Conservation (phyloP, 2,888 invertebrate genomes). For the Ferrisia virgata region DNA sequence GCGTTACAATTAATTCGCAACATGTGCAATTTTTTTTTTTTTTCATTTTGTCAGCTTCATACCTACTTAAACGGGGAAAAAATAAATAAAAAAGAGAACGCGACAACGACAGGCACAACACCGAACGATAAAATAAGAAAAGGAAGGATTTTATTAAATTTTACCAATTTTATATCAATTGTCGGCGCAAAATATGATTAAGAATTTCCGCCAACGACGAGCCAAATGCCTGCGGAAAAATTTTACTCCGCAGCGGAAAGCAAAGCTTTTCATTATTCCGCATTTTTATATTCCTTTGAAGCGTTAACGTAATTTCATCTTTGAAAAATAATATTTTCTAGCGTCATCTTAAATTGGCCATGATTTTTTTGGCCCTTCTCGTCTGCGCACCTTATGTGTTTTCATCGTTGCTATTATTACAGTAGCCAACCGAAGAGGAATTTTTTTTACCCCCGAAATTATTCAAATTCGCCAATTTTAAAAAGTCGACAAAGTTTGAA, state of each 20-base stretch:
- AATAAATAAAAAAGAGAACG: not conserved
- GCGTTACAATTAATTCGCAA: too few relatives aligned
- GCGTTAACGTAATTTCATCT: not conserved
- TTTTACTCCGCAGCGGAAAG: not conserved
- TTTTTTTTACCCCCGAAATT: not conserved
- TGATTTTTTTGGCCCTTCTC: not conserved
- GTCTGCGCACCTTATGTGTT: not conserved
- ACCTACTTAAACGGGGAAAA: too few relatives aligned
- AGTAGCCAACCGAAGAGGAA: too few relatives aligned
- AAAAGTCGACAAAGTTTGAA: not conserved
- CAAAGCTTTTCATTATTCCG: not conserved
- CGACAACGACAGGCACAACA: too few relatives aligned
- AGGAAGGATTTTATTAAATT: not conserved
- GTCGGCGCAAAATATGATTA: not conserved
- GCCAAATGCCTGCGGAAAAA: not conserved
- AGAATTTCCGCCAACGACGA: not conserved
- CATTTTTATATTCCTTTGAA: not conserved
- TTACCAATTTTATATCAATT: not conserved
- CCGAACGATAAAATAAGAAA: not conserved
- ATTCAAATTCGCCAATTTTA: not conserved
- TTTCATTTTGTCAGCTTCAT: too few relatives aligned
- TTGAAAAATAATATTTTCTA: not conserved
- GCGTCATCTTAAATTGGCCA: not conserved
- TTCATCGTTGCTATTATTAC: too few relatives aligned
- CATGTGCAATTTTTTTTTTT: too few relatives aligned